Evolutionary conservation across 1,140 invertebrate species (phyloP), one percentile per base, ranked within the genome.

Genomic region (Dolichoris vasculosae): DNA sequence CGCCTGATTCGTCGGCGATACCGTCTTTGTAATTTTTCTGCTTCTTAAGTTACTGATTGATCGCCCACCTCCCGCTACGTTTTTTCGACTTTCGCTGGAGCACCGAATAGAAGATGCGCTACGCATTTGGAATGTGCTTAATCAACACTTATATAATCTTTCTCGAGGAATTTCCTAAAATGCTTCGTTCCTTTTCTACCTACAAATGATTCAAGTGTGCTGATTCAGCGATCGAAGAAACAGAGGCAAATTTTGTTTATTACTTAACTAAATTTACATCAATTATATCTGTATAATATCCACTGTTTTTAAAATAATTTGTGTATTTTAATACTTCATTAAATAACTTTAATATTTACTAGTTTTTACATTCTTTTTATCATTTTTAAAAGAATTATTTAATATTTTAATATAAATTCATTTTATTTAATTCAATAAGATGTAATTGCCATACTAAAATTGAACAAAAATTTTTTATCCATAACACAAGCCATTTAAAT

Each of bases 11-110:
- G 13, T 2, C 17, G 4, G 17, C 30, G 17, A 69, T 69, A 69
- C 11, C 20, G 51, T 79, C 77, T 20, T 20, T 7, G 32, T 17
- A 38, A 40, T 59, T 67, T 40, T 64, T 64, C 38, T 43, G 59
- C 40, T 81, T 69, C 64, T 81, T 81, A 26, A 48, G 35, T 81
- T 69, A 69, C 79, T 15, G 79, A 81, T 81, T 48, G 64, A 81
- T 69, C n/a, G 40, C 26, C n/a, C 35, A 8, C 17, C 8, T 59
- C 51, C 13, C 35, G 35, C 3, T 23, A 69, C 4, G 13, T 38
- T 35, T 69, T 59, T 59, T 59, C 55, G 13, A 26, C 55, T 59
- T 26, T 59, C 55, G 23, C 43, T 1, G 26, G 15, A 17, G 55
- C 23, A 59, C 55, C 55, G 15, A 59, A 59, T 59, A 59, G 43